phyloP scores from a whole-genome alignment of 2,113 vertebrate genomes.

The Phoxinus phoxinus region DNA sequence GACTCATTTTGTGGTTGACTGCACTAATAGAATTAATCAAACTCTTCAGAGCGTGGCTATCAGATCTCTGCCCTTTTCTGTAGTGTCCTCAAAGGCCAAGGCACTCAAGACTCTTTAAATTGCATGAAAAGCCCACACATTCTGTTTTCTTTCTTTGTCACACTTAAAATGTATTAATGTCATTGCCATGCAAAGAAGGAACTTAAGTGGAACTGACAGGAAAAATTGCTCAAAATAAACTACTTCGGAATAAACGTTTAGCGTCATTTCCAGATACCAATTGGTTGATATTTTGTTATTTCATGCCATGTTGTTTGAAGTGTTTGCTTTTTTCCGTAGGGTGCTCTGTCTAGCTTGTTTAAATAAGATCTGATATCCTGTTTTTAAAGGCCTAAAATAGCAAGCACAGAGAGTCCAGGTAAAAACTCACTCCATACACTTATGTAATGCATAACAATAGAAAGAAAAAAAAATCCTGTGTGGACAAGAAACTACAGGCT shows the following conservation, averaged over 20 bases:
- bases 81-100: conserved; percentile 32
- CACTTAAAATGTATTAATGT: not conserved
- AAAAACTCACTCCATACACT: not conserved
- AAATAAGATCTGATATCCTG: conserved; percentile 9
- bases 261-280: not conserved
- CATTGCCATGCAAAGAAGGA: not conserved
- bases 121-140: not conserved
- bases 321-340: not conserved
- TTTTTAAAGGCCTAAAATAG: conserved; percentile 28
- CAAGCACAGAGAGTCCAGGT: not conserved
- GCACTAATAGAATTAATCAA: conserved; percentile 37
- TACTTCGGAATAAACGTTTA: not conserved
- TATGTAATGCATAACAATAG: not conserved
- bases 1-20: conserved; percentile 14
- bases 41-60: conserved; percentile 16
- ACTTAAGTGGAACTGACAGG: conserved; percentile 3
- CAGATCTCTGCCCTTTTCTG: conserved; percentile 32
- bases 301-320: not conserved
- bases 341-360: not conserved
- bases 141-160: not conserved
- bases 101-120: conserved; percentile 27
- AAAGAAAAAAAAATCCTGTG: not conserved
- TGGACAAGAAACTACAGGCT: not conserved
- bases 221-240: not conserved
- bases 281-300: not conserved